A percentile compares a stretch with the other conserved stretches of the same genome.
Conservation (phyloP, 2,113 vertebrate genomes). For the Coregonus clupeaformis region DNA sequence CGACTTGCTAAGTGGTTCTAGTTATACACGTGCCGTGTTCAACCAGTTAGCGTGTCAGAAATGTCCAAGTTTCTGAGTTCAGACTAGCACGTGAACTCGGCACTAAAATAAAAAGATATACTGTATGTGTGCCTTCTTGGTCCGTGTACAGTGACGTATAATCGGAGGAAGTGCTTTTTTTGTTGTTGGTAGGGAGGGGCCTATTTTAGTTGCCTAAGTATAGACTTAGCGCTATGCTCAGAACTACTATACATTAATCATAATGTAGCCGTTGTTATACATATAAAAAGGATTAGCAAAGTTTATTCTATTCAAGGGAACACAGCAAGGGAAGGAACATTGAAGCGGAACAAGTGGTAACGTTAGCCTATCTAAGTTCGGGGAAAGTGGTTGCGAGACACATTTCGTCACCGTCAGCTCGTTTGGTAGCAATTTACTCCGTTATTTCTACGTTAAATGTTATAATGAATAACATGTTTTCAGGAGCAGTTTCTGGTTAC, state of each 20-base stretch:
- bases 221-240: slow-evolving; percentile 29
- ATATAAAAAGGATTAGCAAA: slow-evolving; percentile 4
- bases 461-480: too few species aligned
- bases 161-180: slow-evolving; percentile 30
- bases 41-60: too few species aligned
- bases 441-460: too few species aligned
- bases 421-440: not conserved
- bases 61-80: too few species aligned
- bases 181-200: slow-evolving; percentile 27
- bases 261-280: slow-evolving; percentile 43
- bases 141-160: slow-evolving; percentile 24
- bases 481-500: too few species aligned
- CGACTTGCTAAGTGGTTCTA: slow-evolving; percentile 15
- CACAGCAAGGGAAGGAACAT: slow-evolving; percentile 49
- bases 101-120: not conserved
- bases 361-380: slow-evolving; percentile 49
- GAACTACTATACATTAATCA: slow-evolving; percentile 25
- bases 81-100: too few species aligned
- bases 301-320: slow-evolving; percentile 39
- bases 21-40: slow-evolving; percentile 28
- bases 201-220: slow-evolving; percentile 54
- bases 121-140: not conserved
- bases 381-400: slow-evolving; percentile 59
- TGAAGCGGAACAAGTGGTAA: slow-evolving; percentile 72
- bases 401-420: slow-evolving; percentile 43